A percentile compares a stretch with the other conserved stretches of the same genome.
Evolutionary conservation across 2,113 vertebrate species (phyloP).

Genomic region (Phoenicopterus ruber): DNA sequence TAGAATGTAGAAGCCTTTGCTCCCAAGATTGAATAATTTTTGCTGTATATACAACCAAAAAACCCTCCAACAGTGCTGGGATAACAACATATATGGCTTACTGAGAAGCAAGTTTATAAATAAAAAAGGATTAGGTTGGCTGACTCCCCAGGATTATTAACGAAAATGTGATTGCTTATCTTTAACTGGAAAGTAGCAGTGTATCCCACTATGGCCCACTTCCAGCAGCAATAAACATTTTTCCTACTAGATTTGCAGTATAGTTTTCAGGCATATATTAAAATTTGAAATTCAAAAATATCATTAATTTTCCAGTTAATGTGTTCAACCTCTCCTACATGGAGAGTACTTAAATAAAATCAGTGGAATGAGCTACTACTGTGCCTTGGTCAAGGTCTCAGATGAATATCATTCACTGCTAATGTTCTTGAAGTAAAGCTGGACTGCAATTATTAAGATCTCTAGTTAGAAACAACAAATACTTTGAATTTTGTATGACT

Average conservation of each 20-base stretch:
- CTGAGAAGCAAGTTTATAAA: slow-evolving; percentile 23
- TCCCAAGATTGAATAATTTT: background rate
- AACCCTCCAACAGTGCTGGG: background rate
- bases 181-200: slow-evolving; percentile 5
- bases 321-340: background rate
- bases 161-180: slow-evolving; percentile 24
- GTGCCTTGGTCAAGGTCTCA: background rate
- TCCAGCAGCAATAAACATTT: slow-evolving; percentile 45
- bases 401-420: background rate
- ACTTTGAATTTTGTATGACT: background rate
- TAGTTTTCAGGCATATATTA: background rate
- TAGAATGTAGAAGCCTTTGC: background rate
- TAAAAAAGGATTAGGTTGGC: slow-evolving; percentile 24
- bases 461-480: background rate
- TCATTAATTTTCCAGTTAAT: slow-evolving; percentile 6
- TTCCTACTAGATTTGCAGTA: background rate
- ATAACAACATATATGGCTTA: background rate
- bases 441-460: background rate
- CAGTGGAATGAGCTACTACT: background rate
- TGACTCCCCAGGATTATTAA: slow-evolving; percentile 9
- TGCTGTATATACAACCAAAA: background rate
- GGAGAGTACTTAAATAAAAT: background rate
- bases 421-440: background rate
- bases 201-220: background rate
- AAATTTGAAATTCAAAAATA: slow-evolving; percentile 8